phyloP scores from a whole-genome alignment of 2,113 vertebrate species.

The Anguilla japonica region DNA sequence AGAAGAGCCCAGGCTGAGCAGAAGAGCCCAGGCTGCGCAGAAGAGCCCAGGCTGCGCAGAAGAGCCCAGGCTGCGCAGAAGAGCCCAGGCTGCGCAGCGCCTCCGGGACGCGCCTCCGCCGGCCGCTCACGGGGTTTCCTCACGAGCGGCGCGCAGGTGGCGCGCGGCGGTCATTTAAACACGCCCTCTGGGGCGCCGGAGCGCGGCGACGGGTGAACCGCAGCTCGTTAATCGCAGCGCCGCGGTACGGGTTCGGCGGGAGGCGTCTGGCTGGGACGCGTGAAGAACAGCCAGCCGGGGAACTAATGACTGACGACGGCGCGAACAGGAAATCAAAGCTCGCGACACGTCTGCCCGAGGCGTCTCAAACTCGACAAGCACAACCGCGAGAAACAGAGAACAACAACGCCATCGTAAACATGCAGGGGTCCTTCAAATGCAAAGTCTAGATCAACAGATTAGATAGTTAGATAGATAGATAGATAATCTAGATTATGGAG shows the following conservation, averaged over 20 bases:
- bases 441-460: no score
- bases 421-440: background rate
- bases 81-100: background rate
- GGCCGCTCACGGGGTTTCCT: background rate
- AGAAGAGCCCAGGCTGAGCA: no score
- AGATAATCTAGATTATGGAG: background rate
- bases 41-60: no score
- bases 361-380: background rate
- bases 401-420: background rate
- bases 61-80: no score
- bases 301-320: background rate
- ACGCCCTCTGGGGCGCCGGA: background rate
- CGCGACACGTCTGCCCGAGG: background rate
- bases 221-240: background rate
- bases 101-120: background rate
- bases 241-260: background rate
- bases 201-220: background rate
- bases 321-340: background rate
- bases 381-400: background rate
- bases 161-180: slow-evolving; percentile 1
- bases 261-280: background rate
- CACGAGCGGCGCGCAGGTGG: slow-evolving; percentile 9
- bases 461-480: no score
- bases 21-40: no score
- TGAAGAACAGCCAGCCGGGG: background rate